phyloP scores from a whole-genome alignment of 2,113 vertebrate species.

The Cinclus mexicanus region DNA sequence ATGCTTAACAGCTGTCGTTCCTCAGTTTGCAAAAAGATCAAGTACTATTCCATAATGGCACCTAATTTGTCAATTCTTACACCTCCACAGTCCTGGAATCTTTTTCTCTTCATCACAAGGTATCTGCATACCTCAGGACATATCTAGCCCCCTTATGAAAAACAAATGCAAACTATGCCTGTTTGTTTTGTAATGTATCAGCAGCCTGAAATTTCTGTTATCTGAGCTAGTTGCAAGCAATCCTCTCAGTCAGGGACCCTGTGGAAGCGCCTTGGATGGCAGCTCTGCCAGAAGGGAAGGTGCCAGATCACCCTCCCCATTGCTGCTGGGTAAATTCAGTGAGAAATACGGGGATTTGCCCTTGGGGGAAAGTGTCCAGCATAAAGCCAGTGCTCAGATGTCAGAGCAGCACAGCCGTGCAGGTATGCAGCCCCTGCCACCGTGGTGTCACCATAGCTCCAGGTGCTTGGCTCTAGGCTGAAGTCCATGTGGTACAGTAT shows the following conservation, averaged over 20 bases:
- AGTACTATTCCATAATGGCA: not conserved
- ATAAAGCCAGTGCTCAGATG: accelerated
- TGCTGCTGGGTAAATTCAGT: not conserved
- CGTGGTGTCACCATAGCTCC: accelerated
- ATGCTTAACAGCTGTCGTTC: conserved; percentile 16
- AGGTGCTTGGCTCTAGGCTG: not conserved
- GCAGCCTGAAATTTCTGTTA: not conserved
- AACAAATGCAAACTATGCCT: not conserved
- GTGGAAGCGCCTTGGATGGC: not conserved
- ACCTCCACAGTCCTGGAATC: not conserved
- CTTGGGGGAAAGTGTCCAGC: no score
- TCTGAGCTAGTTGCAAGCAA: not conserved
- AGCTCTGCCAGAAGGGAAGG: not conserved
- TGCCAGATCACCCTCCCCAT: not conserved
- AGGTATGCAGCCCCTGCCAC: accelerated
- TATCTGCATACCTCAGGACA: conserved; percentile 9
- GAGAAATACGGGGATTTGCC: not conserved
- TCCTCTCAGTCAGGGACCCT: not conserved
- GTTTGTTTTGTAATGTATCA: not conserved
- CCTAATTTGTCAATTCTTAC: conserved; percentile 23
- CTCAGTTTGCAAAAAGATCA: conserved; percentile 35
- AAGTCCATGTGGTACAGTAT: accelerated
- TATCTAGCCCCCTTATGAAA: not conserved
- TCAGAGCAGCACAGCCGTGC: not conserved
- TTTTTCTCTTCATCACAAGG: conserved; percentile 8